Evolutionary conservation across 2,113 vertebrate genomes (phyloP), one percentile per base, ranked within the genome.

Genomic region (Tauraco erythrolophus): DNA sequence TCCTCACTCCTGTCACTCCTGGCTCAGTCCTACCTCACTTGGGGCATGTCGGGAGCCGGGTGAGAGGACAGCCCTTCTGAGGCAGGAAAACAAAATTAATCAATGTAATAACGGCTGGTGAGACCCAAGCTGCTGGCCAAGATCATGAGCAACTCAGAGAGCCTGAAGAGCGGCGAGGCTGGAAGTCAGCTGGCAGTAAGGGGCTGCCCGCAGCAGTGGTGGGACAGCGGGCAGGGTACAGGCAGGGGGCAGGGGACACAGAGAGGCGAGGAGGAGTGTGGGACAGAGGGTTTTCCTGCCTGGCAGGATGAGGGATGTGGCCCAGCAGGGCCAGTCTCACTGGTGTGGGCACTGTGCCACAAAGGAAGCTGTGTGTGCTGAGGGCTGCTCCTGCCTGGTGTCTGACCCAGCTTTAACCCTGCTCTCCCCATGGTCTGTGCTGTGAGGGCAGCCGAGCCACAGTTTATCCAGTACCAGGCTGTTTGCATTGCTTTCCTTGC

Each of bases 381-480:
- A 72, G 80, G 68, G 53, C 89, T 83, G 85, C 70, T 54, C 4
- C 65, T 92, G 89, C 75, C 82, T 53, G 0, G 1, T 4, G 56
- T 14, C 61, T 83, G 85, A 82, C 91, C 84, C 61, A 1, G 5
- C 2, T 1, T 39, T 71, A 71, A 51, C 89, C 66, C 86, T 48
- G 79, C 62, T 68, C 39, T 71, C 61, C 86, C 86, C 71, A 14
- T 0, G 3, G 15, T 9, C 62, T 9, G 37, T 19, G 31, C 45
- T 0, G 1, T 30, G 10, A 48, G 46, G 41, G 64, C 0, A 0
- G 51, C 33, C 0, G 4, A 68, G 53, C 2, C 10, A 58, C 17
- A 22, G 19, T 15, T 70, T n/a, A 33, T 28, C 48, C 23, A 6
- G 54, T 12, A 33, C 57, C 31, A 14, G 25, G 50, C 12, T 17